Base-by-base conservation (phyloP, 2,888 invertebrate genomes). In the Ormyrus labotus region DNA sequence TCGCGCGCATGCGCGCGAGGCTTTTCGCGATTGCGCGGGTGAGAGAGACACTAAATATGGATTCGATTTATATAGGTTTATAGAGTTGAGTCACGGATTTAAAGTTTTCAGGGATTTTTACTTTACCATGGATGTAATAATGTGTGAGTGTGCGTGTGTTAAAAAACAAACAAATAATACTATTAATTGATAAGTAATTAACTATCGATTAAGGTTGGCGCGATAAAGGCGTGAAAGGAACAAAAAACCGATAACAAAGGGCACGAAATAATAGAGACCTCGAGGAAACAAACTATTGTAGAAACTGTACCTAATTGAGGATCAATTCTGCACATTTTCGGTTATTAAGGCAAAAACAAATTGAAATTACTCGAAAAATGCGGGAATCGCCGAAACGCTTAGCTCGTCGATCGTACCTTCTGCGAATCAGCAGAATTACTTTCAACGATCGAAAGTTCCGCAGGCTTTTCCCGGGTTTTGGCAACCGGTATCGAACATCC, bases 141-240 rank as follows among this genome's bases (percentile, higher is more conserved):
- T 87, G 90, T 87, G 89, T 89, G 88, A 89, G 89, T 88, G 89
- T 88, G 89, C 87, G 88, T 88, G 89, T 88, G 89, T 88, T 88
- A 85, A 88, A 65, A 68, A 67, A 34, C 34, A 34, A 67, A 68
- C 73, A 50, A 76, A 86, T 88, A 88, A 87, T 88, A 89, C 85
- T 88, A 89, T 88, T 90, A 90, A 89, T 89, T 88, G 84, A 88
- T 89, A 90, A 90, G 89, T 89, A 86, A 89, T 84, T 85, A 83
- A 85, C 89, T 88, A 87, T 87, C 86, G 86, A 87, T 88, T 86
- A 87, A 82, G 68, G 76, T 70, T 64, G 71, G 70, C 72, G 80
- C 67, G 64, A 73, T 55, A 74, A 8, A 67, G 64, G 64, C 57
- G 67, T 34, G 57, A 63, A 48, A 71, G 10, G 8, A 9, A 69